phyloP scores from a whole-genome alignment of 2,113 vertebrate genomes.

The Tautogolabrus adspersus region DNA sequence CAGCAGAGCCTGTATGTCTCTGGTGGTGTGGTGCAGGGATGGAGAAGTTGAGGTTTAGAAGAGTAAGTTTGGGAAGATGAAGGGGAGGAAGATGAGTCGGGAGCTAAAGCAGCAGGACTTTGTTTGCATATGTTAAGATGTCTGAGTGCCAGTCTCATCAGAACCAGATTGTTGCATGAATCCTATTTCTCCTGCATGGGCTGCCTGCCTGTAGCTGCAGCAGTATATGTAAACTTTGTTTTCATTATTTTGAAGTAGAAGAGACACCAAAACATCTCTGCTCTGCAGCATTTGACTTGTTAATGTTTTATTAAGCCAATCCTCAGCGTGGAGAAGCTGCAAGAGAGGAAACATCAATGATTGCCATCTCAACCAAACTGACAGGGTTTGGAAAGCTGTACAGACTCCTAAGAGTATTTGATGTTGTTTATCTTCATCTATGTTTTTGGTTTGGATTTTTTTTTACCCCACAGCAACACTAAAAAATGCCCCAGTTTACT shows the following conservation, averaged over 20 bases:
- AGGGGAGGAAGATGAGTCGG: slow-evolving; percentile 16
- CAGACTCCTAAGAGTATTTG: background rate
- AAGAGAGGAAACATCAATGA: background rate
- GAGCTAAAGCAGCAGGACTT: slow-evolving; percentile 36
- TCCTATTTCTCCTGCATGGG: slow-evolving; percentile 11
- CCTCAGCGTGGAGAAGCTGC: slow-evolving; percentile 1
- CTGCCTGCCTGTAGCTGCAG: slow-evolving; percentile 13
- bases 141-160: slow-evolving; percentile 33
- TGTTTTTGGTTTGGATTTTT: slow-evolving; percentile 16
- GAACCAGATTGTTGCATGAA: slow-evolving; percentile 42
- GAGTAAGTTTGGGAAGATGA: slow-evolving; percentile 28
- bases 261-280: slow-evolving; percentile 15
- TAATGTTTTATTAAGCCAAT: slow-evolving; percentile 47
- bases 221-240: slow-evolving; percentile 12
- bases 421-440: slow-evolving; percentile 22
- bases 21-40: slow-evolving; percentile 6
- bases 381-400: background rate
- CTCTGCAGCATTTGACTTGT: slow-evolving; percentile 42
- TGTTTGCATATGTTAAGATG: slow-evolving; percentile 46
- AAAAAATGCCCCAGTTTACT: background rate
- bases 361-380: background rate
- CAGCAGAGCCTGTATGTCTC: background rate
- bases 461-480: background rate
- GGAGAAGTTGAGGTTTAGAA: slow-evolving; percentile 7
- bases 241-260: slow-evolving; percentile 28